Percentiles rank a stretch among this genome's conserved stretches.
Conservation (phyloP, 2,797 vertebrate genomes). For the Rhincodon typus region DNA sequence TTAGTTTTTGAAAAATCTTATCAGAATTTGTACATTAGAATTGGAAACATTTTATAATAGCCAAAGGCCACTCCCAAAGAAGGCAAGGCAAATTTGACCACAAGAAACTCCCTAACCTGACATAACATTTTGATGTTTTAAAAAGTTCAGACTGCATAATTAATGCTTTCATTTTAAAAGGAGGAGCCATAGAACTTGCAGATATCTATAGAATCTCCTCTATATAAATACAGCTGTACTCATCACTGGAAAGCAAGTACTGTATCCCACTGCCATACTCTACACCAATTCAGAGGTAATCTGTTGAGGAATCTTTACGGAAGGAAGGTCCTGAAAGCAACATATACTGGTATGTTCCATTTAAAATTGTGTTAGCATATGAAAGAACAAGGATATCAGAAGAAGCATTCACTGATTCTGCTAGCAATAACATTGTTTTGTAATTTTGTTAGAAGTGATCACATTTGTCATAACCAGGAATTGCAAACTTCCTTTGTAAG, state of each 20-base stretch:
- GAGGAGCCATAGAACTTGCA: not conserved
- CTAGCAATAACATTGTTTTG: not conserved
- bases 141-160: slow-evolving; percentile 25
- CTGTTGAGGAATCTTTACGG: not conserved
- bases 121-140: slow-evolving; percentile 32
- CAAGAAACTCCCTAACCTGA: slow-evolving; percentile 22
- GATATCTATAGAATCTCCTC: slow-evolving; percentile 8
- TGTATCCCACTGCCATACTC: not conserved
- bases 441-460: not conserved
- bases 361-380: not conserved
- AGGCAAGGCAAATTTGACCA: slow-evolving; percentile 23
- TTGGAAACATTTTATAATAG: not conserved
- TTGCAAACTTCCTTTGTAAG: not conserved
- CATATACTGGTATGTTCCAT: slow-evolving; percentile 27
- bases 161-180: slow-evolving; percentile 27
- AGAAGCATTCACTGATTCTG: not conserved
- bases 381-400: not conserved
- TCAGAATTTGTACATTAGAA: not conserved
- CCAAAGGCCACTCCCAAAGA: not conserved
- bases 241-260: not conserved
- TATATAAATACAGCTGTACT: slow-evolving; percentile 25
- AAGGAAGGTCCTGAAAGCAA: slow-evolving; percentile 2
- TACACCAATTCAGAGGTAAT: not conserved
- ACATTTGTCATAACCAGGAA: not conserved
- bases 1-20: not conserved